Evolutionary conservation across 2,113 vertebrate species (phyloP).

Genomic region (Melanotaenia duboulayi): DNA sequence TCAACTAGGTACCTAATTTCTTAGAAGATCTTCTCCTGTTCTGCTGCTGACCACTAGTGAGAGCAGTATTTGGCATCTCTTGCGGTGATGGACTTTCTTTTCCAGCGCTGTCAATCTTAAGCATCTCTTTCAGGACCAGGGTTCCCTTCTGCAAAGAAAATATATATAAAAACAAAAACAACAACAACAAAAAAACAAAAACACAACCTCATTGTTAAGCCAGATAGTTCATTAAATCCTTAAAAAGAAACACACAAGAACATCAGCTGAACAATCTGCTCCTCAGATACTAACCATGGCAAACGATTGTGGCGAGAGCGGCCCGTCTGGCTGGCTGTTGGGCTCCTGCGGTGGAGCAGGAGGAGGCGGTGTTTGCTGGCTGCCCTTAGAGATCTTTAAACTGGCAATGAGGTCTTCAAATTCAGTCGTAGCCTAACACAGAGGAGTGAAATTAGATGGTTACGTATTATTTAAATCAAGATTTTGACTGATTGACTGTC

Average conservation of each 20-base stretch:
- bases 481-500: not conserved
- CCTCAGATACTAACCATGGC: conserved; percentile 86
- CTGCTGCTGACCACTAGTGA: conserved; percentile 75
- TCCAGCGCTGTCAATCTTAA: conserved; percentile 92
- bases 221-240: not conserved
- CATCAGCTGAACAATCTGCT: not conserved
- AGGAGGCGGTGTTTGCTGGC: conserved; percentile 66
- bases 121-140: conserved; percentile 95
- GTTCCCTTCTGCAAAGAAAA: conserved; percentile 89
- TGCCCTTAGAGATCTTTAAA: conserved; percentile 87
- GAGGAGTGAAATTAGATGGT: not conserved
- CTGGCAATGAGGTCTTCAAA: conserved; percentile 91
- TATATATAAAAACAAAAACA: not conserved
- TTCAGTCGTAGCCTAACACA: conserved; percentile 80
- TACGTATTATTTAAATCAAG: accelerated
- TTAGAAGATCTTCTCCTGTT: conserved; percentile 85
- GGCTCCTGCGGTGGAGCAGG: conserved; percentile 62
- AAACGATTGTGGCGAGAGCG: conserved; percentile 95
- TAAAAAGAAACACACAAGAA: not conserved
- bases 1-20: conserved; percentile 85
- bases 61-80: conserved; percentile 70
- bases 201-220: too few species aligned
- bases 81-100: conserved; percentile 72
- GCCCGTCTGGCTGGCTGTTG: conserved; percentile 81
- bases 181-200: not conserved